Percentiles rank a stretch among this genome's conserved stretches.
Conservation (phyloP, 1,140 invertebrate species). For the Telenomus remus region DNA sequence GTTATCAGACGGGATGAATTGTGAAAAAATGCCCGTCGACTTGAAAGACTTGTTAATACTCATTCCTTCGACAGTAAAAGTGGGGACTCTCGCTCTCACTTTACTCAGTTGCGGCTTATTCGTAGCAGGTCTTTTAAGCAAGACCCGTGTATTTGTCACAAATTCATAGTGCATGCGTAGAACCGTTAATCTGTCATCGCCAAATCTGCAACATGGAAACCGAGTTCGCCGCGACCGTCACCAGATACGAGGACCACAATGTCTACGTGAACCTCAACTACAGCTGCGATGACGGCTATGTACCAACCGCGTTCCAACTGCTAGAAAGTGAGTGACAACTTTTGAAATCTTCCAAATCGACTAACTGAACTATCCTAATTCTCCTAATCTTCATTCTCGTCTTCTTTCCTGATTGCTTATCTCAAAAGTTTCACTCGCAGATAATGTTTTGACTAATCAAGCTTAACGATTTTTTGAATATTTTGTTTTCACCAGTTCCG, state of each 20-base stretch:
- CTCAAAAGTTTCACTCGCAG: background rate
- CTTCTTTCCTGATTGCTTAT: too few relatives aligned
- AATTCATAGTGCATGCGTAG: slow-evolving; percentile 40
- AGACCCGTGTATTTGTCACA: slow-evolving; percentile 43
- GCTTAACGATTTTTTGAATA: too few relatives aligned
- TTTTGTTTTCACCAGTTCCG: too few relatives aligned
- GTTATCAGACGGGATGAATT: slow-evolving; percentile 10
- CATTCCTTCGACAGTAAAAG: slow-evolving; percentile 62
- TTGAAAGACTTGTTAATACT: slow-evolving; percentile 49
- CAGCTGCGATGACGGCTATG: slow-evolving; percentile 58
- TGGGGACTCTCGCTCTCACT: slow-evolving; percentile 66
- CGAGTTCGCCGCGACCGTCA: slow-evolving; percentile 37
- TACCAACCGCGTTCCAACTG: slow-evolving; percentile 64
- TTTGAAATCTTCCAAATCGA: background rate
- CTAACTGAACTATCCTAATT: too few relatives aligned
- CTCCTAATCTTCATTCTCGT: too few relatives aligned
- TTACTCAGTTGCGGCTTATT: slow-evolving; percentile 42
- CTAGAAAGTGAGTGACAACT: slow-evolving; percentile 66
- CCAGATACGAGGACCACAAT: slow-evolving; percentile 44
- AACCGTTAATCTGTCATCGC: slow-evolving; percentile 4
- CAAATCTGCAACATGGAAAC: slow-evolving; percentile 34
- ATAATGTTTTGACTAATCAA: too few relatives aligned
- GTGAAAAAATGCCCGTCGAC: slow-evolving; percentile 37
- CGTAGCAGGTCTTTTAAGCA: slow-evolving; percentile 50
- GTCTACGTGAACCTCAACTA: slow-evolving; percentile 60